Base-by-base conservation (phyloP, 2,797 vertebrate species). In the Sebastes minor region DNA sequence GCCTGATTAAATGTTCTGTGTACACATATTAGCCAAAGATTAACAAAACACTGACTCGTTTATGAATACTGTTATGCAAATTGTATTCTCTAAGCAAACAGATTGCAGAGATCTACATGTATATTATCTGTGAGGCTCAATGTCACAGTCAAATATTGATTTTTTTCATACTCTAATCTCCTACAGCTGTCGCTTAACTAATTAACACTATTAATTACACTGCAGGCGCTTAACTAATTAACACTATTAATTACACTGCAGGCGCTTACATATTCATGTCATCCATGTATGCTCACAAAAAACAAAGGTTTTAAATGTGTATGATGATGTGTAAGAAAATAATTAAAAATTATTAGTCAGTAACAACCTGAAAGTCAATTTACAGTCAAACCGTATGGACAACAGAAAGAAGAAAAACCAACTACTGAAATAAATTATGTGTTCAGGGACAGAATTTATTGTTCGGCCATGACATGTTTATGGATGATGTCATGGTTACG, bases 21-120 rank as follows among this genome's bases (percentile, higher is more conserved):
- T 18, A 6, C 22, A 74, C 56, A 57, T 3, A 59, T 80, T 68
- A 62, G 42, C 14, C 35, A 65, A 20, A 66, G 23, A 57, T 38
- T n/a, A 75, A 49, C 69, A 59, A 14, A 22, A 35, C 30, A 23
- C 25, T 12, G 49, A 32, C 49, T 70, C 2, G 16, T 6, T 65
- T 28, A 63, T 68, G 30, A 76, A 72, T 62, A n/a, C 35, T 3
- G 35, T 72, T 69, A 68, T 59, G 75, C 53, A 67, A 81, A 84
- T 71, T 0, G 6, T 23, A 0, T 23, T 23, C 8, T 78, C 22
- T n/a, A 8, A 73, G 27, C 61, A 81, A 78, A 85, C 64, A 52
- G 13, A 80, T 72, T 33, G 32, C 14, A 53, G 16, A 61, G 11
- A 68, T 78, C 67, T 72, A 59, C 38, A 71, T 67, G 46, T 16